Conservation (phyloP, 2,113 vertebrate genomes). For the Boulengeromyrus knoepffleri region DNA sequence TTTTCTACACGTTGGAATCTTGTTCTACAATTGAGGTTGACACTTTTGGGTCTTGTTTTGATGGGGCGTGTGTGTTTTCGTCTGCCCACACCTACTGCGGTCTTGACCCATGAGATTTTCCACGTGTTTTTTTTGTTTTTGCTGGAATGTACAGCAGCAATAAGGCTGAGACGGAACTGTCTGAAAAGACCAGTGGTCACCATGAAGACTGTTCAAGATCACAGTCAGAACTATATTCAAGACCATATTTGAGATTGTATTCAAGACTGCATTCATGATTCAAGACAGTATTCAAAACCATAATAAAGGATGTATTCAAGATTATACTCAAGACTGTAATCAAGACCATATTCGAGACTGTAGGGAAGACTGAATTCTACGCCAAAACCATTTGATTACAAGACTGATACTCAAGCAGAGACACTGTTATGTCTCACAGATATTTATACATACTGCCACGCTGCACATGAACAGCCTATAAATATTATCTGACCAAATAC, state of each 20-base stretch:
- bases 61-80: neutral
- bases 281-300: neutral
- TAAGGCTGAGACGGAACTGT: neutral
- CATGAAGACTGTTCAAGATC: neutral
- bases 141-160: neutral
- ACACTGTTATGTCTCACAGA: neutral
- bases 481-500: neutral
- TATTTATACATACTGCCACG: neutral
- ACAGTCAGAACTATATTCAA: neutral
- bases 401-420: neutral
- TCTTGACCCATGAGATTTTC: neutral
- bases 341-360: neutral
- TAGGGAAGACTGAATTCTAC: neutral
- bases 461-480: conserved; percentile 7
- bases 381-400: neutral
- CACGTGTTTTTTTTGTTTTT: neutral
- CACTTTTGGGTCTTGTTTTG: neutral
- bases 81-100: neutral
- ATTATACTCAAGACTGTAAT: neutral
- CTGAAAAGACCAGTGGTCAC: neutral
- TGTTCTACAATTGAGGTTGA: neutral
- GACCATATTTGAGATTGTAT: neutral
- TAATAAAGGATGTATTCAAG: neutral
- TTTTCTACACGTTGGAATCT: neutral
- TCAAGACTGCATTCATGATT: neutral